Base-by-base conservation (phyloP, 1,140 invertebrate genomes). In the Pemphigus obesinymphae region DNA sequence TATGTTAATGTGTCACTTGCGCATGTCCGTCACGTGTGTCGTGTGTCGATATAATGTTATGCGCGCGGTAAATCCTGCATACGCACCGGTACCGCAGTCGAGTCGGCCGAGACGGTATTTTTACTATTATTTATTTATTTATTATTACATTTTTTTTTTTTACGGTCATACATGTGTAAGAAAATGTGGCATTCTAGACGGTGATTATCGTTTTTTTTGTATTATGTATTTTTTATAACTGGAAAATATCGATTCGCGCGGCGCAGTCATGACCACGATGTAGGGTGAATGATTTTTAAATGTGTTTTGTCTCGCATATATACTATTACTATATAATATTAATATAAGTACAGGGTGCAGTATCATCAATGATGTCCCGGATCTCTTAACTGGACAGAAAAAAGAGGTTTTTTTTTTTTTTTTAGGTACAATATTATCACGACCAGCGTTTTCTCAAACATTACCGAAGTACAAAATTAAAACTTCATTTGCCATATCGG, bases 1-100 rank as follows among this genome's bases (percentile, higher is more conserved):
- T 80, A 80, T 80, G 76, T 80, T 80, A 80, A 80, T 80, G 37
- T 63, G 76, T 80, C 76, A 61, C 76, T 80, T 80, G 76, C 20
- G 53, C 76, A 80, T 80, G 76, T 80, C 55, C 15, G 76, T 80
- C 76, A 80, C 76, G 76, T 61, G 76, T 80, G 50, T 61, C n/a
- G 53, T 63, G 76, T 31, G 76, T 43, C 37, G 55, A 80, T 80
- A n/a, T n/a, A 80, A 80, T 80, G 55, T 63, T 63, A 80, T 80
- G 76, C 76, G 34, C 76, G 53, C 37, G 37, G 55, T 10, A 80
- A 63, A 78, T 78, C 48, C 53, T 37, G 7, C 40, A n/a, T 68
- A 26, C 17, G 45, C 37, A 23, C 8, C 63, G 20, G 26, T n/a
- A 23, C 8, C 63, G 20, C 20, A 34, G 68, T 7, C 50, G 53